A percentile compares a stretch with the other conserved stretches of the same genome.
phyloP scores from a whole-genome alignment of 2,888 invertebrate species.

The Girardia tigrina region DNA sequence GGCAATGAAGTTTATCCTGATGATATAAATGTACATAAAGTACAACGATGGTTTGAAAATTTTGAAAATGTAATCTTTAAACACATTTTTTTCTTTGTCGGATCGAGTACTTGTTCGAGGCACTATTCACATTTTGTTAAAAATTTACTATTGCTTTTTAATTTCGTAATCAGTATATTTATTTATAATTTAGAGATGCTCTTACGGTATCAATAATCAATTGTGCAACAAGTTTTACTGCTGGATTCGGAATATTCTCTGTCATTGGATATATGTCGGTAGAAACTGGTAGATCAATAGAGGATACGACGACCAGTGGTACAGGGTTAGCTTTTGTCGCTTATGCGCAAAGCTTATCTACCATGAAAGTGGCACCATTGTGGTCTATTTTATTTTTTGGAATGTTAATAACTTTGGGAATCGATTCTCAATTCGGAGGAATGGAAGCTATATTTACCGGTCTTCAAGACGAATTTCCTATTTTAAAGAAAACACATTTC shows the following conservation, averaged over 20 bases:
- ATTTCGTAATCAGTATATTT: too few relatives aligned
- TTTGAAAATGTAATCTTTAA: too few relatives aligned
- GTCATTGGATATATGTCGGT: not conserved
- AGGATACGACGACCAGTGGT: slow-evolving; percentile 38
- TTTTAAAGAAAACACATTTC: not conserved
- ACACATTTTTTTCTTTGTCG: too few relatives aligned
- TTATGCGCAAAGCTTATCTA: slow-evolving; percentile 48
- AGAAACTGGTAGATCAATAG: not conserved
- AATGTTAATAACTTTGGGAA: slow-evolving; percentile 49
- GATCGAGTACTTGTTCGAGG: too few relatives aligned
- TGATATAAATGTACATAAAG: too few relatives aligned
- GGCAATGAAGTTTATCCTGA: too few relatives aligned
- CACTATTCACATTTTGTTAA: too few relatives aligned
- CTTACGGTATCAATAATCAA: not conserved
- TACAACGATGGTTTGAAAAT: too few relatives aligned
- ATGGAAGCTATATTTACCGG: slow-evolving; percentile 48
- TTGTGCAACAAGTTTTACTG: not conserved
- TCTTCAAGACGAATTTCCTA: slow-evolving; percentile 45
- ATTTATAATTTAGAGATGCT: not conserved
- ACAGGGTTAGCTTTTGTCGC: slow-evolving; percentile 49
- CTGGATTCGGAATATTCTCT: not conserved
- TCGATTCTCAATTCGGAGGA: slow-evolving; percentile 49
- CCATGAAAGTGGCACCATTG: slow-evolving; percentile 47
- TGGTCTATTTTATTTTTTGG: slow-evolving; percentile 49
- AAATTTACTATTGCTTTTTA: too few relatives aligned